Evolutionary conservation across 53 echinoderm and acorn worm genomes (phyloP), one percentile per base, ranked within the genome.

Genomic region (Zoroaster sp.): DNA sequence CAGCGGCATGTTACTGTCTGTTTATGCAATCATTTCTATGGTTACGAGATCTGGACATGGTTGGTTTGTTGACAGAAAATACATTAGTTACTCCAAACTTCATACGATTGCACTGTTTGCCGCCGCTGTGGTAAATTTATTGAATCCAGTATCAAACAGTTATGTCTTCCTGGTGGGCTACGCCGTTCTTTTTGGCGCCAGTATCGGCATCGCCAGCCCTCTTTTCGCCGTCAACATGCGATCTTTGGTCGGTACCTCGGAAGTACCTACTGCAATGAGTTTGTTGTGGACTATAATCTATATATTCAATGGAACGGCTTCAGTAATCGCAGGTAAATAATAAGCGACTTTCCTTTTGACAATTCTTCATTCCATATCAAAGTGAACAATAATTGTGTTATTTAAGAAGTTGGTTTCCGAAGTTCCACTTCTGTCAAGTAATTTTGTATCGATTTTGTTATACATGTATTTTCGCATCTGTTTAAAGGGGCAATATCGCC

Each of bases 111-210:
- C 23, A 4, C 3, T 81, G 43, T 5, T 41, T 13, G 66, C 28
- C 0, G 41, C 66, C 31, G 66, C 41, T 4, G 8, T 81, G 30
- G 31, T 36, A 13, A 81, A 66, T 6, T 5, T 42, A 40, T 28
- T 81, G 43, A 81, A 81, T 28, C 81, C 81, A 0, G 81, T 81
- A 4, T 67, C 81, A 14, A 8, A 81, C 39, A 66, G 66, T n/a
- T 81, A 81, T 41, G 42, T 40, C 10, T 81, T 81, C 67, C 18
- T 81, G 31, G 42, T 81, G 1, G 43, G 40, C 3, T 66, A 36
- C 35, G 39, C 25, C 12, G 30, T 15, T 21, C 66, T 81, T 15
- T 54, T n/a, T 42, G 81, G 81, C 8, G 67, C 67, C 1, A 5
- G 40, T 34, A 25, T 41, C 4, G 81, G 81, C 2, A 17, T 44